These are phyloP conservation scores for Coilia nasus DNA, from an alignment of 2,797 vertebrate species.

Conservation along the genomic window DNA sequence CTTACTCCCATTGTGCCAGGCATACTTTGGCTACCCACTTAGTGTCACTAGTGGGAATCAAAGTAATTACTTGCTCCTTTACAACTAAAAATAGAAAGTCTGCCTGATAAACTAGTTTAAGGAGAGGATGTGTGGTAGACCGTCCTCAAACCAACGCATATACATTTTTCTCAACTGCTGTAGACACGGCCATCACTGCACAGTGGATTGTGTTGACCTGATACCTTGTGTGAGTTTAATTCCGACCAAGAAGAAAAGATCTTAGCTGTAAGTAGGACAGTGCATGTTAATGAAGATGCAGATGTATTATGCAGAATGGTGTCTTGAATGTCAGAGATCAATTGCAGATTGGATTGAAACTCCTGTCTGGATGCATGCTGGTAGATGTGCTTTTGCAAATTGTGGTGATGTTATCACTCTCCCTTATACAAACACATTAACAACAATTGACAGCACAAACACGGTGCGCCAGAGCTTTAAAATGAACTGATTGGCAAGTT, in stretches of 20 bases:
- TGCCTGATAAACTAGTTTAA: conserved; percentile 40
- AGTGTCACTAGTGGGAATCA: conserved; percentile 38
- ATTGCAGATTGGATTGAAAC: not conserved
- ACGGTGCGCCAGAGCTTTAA: not conserved
- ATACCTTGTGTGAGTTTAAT: not conserved
- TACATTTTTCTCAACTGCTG: not conserved
- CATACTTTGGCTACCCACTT: conserved; percentile 37
- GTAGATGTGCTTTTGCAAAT: not conserved
- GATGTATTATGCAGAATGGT: conserved; percentile 43
- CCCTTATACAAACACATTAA: not conserved
- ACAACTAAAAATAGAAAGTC: conserved; percentile 22
- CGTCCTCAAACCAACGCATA: not conserved
- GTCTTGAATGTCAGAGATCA: conserved; percentile 36
- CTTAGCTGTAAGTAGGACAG: conserved; percentile 37
- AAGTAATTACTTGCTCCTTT: conserved; percentile 40
- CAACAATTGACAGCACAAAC: not conserved
- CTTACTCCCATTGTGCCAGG: conserved; percentile 13
- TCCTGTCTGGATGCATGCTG: not conserved
- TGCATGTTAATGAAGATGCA: not conserved
- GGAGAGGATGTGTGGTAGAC: conserved; percentile 8
- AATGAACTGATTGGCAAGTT: not conserved
- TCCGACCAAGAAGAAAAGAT: conserved; percentile 4
- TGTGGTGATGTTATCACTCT: not conserved
- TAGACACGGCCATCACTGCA: not conserved
- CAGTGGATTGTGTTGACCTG: not conserved